Evolutionary conservation across 2,797 vertebrate species (phyloP).

Genomic region (Hipposideros larvatus): DNA sequence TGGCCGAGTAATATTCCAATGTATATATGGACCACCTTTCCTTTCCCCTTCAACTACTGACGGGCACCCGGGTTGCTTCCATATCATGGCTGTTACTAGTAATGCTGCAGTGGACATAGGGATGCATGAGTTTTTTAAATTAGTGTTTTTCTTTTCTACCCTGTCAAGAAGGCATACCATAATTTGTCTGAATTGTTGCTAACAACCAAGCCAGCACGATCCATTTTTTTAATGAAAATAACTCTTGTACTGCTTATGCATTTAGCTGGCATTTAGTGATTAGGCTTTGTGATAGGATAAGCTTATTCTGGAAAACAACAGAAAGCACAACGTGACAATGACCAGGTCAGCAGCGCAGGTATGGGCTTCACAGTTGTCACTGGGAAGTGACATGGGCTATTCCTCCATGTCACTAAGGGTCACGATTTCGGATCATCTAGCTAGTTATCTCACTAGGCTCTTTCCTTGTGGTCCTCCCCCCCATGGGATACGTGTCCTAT

Average conservation of each 20-base stretch:
- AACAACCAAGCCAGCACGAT: background rate
- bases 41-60: no score
- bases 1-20: background rate
- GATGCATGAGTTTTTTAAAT: no score
- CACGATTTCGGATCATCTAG: background rate
- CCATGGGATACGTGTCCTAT: background rate
- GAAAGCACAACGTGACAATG: no score
- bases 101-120: no score
- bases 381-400: no score
- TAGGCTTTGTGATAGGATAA: background rate
- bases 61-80: no score
- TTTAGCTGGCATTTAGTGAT: background rate
- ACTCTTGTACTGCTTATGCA: background rate
- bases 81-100: no score
- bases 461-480: background rate
- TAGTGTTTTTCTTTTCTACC: no score
- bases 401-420: accelerated
- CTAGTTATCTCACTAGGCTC: background rate
- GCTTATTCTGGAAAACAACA: background rate
- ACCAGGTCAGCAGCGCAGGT: no score
- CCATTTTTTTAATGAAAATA: background rate
- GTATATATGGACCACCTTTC: no score
- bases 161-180: background rate
- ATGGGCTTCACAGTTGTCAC: no score
- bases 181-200: background rate